Evolutionary conservation across 2,797 vertebrate genomes (phyloP).

Genomic region (Diglossa cyanea): DNA sequence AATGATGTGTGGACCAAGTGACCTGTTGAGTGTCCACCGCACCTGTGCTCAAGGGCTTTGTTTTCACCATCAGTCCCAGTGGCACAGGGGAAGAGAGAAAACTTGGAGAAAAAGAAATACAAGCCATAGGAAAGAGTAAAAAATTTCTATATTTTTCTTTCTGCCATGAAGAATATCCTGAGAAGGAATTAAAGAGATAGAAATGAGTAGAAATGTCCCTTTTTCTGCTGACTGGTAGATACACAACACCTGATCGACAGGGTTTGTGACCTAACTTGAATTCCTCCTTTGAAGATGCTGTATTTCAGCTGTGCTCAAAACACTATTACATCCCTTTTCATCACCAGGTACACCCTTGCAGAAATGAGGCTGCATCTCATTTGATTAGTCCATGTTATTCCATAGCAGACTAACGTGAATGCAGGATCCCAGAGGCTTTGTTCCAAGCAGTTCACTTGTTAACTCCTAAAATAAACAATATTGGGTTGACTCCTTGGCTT

Average conservation of each 20-base stretch:
- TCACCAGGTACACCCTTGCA: background rate
- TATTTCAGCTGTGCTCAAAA: accelerated
- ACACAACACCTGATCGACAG: background rate
- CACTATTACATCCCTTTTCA: background rate
- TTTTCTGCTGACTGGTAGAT: background rate
- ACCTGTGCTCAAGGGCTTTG: background rate
- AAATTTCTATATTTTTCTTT: background rate
- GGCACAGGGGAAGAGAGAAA: background rate
- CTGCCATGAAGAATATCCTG: background rate
- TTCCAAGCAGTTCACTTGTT: accelerated
- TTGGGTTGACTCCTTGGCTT: background rate
- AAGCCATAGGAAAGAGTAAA: background rate
- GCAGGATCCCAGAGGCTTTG: background rate
- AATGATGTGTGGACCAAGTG: accelerated
- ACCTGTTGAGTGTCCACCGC: background rate
- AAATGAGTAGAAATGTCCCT: background rate
- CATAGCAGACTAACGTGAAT: background rate
- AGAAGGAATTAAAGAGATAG: background rate
- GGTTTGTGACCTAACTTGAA: background rate
- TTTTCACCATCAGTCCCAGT: background rate
- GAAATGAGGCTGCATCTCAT: background rate
- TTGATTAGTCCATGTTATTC: background rate
- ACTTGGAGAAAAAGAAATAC: background rate
- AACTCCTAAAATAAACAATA: background rate
- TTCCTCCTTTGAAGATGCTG: background rate